Conservation (phyloP, 2,797 vertebrate genomes). For the Xyrichtys novacula region DNA sequence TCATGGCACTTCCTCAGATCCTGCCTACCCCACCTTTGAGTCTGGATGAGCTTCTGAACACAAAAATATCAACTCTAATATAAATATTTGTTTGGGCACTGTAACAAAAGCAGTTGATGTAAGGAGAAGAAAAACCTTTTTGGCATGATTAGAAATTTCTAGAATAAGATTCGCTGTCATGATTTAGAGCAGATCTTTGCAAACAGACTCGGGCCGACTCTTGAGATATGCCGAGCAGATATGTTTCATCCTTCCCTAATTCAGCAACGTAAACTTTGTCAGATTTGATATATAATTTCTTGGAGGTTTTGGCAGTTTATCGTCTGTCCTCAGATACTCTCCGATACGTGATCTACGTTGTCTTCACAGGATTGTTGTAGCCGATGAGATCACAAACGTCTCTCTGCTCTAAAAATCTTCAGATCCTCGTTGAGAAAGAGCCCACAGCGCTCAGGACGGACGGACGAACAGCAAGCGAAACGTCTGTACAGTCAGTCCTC, state of each 20-base stretch:
- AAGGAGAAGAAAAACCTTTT: too few relatives aligned
- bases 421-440: neutral
- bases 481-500: conserved; percentile 13
- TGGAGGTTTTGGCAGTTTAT: conserved; percentile 9
- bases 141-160: too few relatives aligned
- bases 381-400: conserved; percentile 4
- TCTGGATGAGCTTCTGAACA: too few relatives aligned
- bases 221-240: conserved; percentile 18
- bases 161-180: too few relatives aligned
- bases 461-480: conserved; percentile 5
- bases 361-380: conserved; percentile 15
- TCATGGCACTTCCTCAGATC: too few relatives aligned
- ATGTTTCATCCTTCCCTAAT: conserved; percentile 19
- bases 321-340: conserved; percentile 6
- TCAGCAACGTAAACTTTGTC: neutral
- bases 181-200: too few relatives aligned
- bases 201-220: neutral
- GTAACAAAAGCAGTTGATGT: neutral
- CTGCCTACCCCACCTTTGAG: too few relatives aligned
- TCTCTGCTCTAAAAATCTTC: conserved; percentile 6
- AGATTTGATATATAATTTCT: neutral
- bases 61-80: too few relatives aligned
- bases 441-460: conserved; percentile 6
- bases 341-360: conserved; percentile 21
- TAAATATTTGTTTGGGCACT: neutral